Evolutionary conservation across 2,113 vertebrate genomes (phyloP).

Genomic region (Puma concolor): DNA sequence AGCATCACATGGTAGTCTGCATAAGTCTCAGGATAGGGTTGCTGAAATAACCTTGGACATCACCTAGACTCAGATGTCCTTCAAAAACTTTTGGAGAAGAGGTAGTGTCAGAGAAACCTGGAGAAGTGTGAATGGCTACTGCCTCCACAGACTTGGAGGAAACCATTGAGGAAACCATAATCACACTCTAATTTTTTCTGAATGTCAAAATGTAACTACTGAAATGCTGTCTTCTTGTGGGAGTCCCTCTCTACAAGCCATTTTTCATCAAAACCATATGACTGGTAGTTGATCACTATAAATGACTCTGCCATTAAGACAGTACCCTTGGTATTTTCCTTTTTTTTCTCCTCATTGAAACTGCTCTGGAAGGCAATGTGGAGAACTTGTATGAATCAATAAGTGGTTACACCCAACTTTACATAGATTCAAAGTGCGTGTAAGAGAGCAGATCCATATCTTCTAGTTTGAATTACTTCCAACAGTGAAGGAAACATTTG

Average conservation of each 20-base stretch:
- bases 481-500: constrained; percentile 72
- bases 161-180: constrained; percentile 66
- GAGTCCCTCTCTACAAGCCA: constrained; percentile 80
- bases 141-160: constrained; percentile 69
- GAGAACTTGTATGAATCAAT: constrained; percentile 79
- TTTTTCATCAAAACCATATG: constrained; percentile 80
- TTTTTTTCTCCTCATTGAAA: constrained; percentile 69
- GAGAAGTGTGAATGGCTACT: constrained; percentile 36
- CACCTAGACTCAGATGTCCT: not conserved
- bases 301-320: constrained; percentile 81
- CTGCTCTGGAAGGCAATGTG: constrained; percentile 66
- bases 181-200: constrained; percentile 71
- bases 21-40: not conserved
- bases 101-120: not conserved
- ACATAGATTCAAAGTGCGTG: constrained; percentile 70
- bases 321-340: constrained; percentile 77
- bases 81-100: not conserved
- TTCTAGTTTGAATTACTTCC: constrained; percentile 80
- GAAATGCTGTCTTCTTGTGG: constrained; percentile 78
- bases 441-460: constrained; percentile 43
- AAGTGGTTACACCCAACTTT: constrained; percentile 81
- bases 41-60: not conserved
- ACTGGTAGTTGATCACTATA: constrained; percentile 81
- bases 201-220: constrained; percentile 78
- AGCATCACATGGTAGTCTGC: not conserved